Evolutionary conservation across 2,888 invertebrate species (phyloP), one percentile per base, ranked within the genome.

Genomic region (Synanthedon tipuliformis): DNA sequence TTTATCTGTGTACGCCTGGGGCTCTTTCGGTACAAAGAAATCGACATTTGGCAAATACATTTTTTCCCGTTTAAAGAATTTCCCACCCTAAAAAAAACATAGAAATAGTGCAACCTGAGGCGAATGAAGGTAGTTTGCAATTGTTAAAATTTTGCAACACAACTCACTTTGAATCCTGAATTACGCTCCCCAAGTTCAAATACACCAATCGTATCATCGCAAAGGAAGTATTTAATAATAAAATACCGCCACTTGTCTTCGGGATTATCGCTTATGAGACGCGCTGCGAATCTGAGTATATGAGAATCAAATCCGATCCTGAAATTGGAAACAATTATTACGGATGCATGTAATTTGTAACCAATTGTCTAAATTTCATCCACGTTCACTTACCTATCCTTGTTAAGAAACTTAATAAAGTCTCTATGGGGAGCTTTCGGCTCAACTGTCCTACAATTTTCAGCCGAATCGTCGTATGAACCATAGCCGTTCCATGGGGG

Each of bases 401-500:
- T 92, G 68, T 92, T 88, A 54, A 95, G 88, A 67, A 95, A 95
- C 73, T 95, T 95, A 54, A 92, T 89, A 63, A 95, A 93, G 74
- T 96, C 94, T 8, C 89, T 86, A 61, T 91, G 90, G 0, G 94
- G 94, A 1, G 94, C 87, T 71, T 93, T 94, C 0, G 95, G 94
- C 61, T 94, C 90, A 0, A 97, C 91, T 0, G 92, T 92, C 51
- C 92, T 89, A 69, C 96, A 96, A 69, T 96, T 96, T 61, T 93
- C 93, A 8, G 95, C 93, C 0, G 96, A 96, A 72, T 97, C 97
- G 57, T 95, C 95, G 69, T 95, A 94, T 0, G 92, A 91, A 0
- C 97, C 97, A 78, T 92, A 96, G 3, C 97, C 97, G 69, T 96
- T 97, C 90, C 95, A 97, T 0, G 96, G 96, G 0, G 97, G 96